phyloP scores from a whole-genome alignment of 2,797 vertebrate genomes.

The Sebastes flavidus region DNA sequence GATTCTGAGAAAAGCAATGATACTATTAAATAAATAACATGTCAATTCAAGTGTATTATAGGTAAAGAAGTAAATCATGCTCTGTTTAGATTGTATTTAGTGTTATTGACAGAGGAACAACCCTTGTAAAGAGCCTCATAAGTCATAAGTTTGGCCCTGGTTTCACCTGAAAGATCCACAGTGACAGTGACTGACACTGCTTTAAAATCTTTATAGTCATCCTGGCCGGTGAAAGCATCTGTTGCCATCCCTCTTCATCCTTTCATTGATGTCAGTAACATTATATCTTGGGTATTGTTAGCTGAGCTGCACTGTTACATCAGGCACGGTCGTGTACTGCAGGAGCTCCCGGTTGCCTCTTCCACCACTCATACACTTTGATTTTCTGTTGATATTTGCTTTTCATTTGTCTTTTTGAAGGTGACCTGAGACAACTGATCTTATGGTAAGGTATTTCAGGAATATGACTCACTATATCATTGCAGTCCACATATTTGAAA shows the following conservation, averaged over 20 bases:
- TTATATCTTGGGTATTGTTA: constrained; percentile 77
- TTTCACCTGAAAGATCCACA: constrained; percentile 38
- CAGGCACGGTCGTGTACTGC: constrained; percentile 48
- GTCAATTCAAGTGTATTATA: background rate
- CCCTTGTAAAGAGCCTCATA: background rate
- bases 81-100: background rate
- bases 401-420: constrained; percentile 74
- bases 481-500: background rate
- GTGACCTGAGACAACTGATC: constrained; percentile 88
- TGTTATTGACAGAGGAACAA: background rate
- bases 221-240: constrained; percentile 67
- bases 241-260: constrained; percentile 72
- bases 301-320: constrained; percentile 70
- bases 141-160: constrained; percentile 6
- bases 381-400: constrained; percentile 63
- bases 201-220: constrained; percentile 76
- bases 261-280: constrained; percentile 80
- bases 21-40: background rate
- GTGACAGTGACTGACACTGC: constrained; percentile 67
- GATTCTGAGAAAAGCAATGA: background rate
- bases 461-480: background rate
- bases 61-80: background rate
- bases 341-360: constrained; percentile 51
- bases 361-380: constrained; percentile 62
- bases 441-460: constrained; percentile 83